Evolutionary conservation across 2,113 vertebrate species (phyloP).

Genomic region (Stigmatopora nigra): DNA sequence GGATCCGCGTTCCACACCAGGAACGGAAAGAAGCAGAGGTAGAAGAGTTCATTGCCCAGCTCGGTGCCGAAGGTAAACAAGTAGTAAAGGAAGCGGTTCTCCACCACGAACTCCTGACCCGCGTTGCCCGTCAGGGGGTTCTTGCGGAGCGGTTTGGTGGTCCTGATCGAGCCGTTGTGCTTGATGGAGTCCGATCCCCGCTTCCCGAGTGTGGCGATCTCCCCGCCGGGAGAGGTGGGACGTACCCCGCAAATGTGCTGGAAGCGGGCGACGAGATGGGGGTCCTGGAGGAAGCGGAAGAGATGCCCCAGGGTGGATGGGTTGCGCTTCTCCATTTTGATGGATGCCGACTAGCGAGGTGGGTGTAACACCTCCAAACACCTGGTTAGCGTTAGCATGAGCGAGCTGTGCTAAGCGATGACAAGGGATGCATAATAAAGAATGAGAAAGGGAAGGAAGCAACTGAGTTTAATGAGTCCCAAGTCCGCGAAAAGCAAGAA

Average conservation of each 20-base stretch:
- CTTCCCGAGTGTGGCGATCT: neutral
- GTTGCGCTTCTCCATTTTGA: slow-evolving; percentile 44
- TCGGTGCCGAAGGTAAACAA: slow-evolving; percentile 90
- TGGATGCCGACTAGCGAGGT: too few relatives aligned
- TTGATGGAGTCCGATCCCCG: slow-evolving; percentile 12
- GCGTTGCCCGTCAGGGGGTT: slow-evolving; percentile 86
- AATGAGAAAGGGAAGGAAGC: too few relatives aligned
- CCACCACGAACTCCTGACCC: slow-evolving; percentile 76
- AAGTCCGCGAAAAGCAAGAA: too few relatives aligned
- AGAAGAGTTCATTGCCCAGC: slow-evolving; percentile 93
- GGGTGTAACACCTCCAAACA: too few relatives aligned
- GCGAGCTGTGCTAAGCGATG: too few relatives aligned
- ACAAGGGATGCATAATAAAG: too few relatives aligned
- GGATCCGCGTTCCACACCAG: slow-evolving; percentile 90
- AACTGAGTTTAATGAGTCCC: too few relatives aligned
- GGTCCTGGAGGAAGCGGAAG: slow-evolving; percentile 74
- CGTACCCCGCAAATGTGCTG: slow-evolving; percentile 84
- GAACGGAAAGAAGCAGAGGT: slow-evolving; percentile 91
- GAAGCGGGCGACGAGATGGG: slow-evolving; percentile 83
- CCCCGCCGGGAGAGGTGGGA: slow-evolving; percentile 40
- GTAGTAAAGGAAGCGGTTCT: slow-evolving; percentile 80
- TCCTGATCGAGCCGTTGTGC: neutral
- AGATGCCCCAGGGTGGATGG: slow-evolving; percentile 32
- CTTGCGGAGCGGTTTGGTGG: slow-evolving; percentile 68
- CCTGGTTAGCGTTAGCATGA: too few relatives aligned